Percentiles rank a stretch among this genome's conserved stretches.
Evolutionary conservation across 2,888 invertebrate genomes (phyloP).

Genomic region (Tetragonula carbonaria): DNA sequence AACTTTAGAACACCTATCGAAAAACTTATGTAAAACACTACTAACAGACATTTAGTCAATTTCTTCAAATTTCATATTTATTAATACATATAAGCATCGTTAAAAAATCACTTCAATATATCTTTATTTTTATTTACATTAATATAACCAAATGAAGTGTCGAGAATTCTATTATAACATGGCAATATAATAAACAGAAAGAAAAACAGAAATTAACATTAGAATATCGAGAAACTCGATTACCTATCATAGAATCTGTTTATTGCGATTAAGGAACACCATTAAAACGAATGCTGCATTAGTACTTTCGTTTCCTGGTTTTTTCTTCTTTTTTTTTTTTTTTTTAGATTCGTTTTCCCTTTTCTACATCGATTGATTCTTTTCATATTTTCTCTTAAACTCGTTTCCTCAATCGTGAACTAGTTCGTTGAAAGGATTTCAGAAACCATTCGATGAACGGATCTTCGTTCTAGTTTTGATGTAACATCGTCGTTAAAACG

Average conservation of each 20-base stretch:
- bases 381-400: slow-evolving; percentile 23
- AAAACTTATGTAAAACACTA: too few relatives aligned
- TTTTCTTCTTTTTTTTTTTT: background rate
- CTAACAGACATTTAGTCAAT: too few relatives aligned
- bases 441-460: slow-evolving; percentile 14
- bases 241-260: background rate
- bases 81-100: too few relatives aligned
- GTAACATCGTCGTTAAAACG: background rate
- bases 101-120: too few relatives aligned
- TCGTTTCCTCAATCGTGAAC: slow-evolving; percentile 24
- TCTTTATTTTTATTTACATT: too few relatives aligned
- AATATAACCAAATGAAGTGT: too few relatives aligned
- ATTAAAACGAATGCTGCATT: background rate
- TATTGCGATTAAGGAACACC: too few relatives aligned
- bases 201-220: background rate
- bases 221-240: background rate
- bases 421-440: slow-evolving; percentile 15
- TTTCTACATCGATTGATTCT: slow-evolving; percentile 7
- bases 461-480: background rate
- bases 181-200: background rate
- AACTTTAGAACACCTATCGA: too few relatives aligned
- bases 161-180: too few relatives aligned
- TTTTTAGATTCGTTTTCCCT: background rate
- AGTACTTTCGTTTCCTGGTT: background rate
- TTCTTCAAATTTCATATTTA: too few relatives aligned